Base-by-base conservation (phyloP, 2,113 vertebrate genomes). In the Tringa solitaria region DNA sequence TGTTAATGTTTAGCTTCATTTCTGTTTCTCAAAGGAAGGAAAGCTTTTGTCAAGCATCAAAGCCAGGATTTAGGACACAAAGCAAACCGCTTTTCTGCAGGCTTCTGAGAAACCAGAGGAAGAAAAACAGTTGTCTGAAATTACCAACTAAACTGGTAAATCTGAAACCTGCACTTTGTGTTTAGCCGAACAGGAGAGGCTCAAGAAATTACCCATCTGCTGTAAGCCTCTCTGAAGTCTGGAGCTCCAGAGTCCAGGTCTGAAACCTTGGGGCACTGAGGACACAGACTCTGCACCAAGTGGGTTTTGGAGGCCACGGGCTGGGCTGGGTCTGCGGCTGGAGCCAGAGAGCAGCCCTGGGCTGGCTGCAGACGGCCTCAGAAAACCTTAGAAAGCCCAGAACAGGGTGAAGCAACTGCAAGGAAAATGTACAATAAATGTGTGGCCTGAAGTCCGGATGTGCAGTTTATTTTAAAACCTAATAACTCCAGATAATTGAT, bases 1-100 rank as follows among this genome's bases (percentile, higher is more conserved):
- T 68, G 60, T 93, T 96, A 84, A 92, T 89, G 79, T 95, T 93
- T 30, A 57, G 43, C 83, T 96, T 96, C 77, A 69, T 97, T 96
- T 95, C 94, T 96, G 80, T 96, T 97, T 97, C 93, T 97, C 96
- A 96, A 97, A 96, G 93, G 79, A 90, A 72, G 87, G 63, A 80
- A 80, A 89, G 88, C 86, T 96, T 98, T 97, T 96, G 93, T 97
- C 65, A 60, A 46, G 48, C 59, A 64, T 96, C 81, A 93, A 85
- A 95, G 93, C 67, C 27, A 11, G 45, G 67, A 80, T 87, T 92
- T 50, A 56, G 70, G 74, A 74, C 76, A 81, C 19, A 80, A 94
- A 95, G 79, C 64, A 89, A 95, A 69, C 68, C 45, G 74, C 87
- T 94, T 77, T 90, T 54, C 74, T 89, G 28, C 30, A 33, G 28